A percentile compares a stretch with the other conserved stretches of the same genome.
These are phyloP conservation scores for Antennarius striatus DNA, from an alignment of 2,113 vertebrate species.

Conservation along the genomic window DNA sequence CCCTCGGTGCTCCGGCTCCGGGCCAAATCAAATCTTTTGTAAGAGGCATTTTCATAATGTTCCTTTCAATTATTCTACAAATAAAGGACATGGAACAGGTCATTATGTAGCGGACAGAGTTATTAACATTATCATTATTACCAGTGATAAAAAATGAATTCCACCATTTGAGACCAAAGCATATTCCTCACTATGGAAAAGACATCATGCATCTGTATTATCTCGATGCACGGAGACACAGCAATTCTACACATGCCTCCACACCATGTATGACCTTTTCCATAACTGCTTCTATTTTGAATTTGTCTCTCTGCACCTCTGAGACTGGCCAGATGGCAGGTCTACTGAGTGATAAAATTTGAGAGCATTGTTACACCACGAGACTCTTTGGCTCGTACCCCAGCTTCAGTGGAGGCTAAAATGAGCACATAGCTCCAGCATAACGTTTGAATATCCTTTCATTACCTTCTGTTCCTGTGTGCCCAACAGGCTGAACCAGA, in stretches of 20 bases:
- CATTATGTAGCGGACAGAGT: constrained; percentile 43
- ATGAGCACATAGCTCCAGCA: constrained; percentile 48
- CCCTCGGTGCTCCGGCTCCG: constrained; percentile 40
- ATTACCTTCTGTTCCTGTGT: constrained; percentile 51
- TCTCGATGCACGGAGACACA: constrained; percentile 13
- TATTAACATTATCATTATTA: constrained; percentile 54
- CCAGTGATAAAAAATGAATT: constrained; percentile 37
- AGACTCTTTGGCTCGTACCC: constrained; percentile 56
- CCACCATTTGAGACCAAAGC: constrained; percentile 36
- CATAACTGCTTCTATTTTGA: constrained; percentile 70
- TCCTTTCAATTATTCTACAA: constrained; percentile 58
- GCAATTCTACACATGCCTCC: constrained; percentile 59
- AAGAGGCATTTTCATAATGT: constrained; percentile 54
- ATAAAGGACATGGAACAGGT: constrained; percentile 50
- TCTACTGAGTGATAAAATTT: constrained; percentile 73
- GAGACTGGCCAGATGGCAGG: constrained; percentile 75
- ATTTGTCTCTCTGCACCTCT: constrained; percentile 63
- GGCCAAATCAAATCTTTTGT: constrained; percentile 59
- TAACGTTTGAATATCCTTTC: constrained; percentile 56
- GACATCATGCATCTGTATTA: constrained; percentile 41
- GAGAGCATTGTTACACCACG: constrained; percentile 57
- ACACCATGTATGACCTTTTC: constrained; percentile 70
- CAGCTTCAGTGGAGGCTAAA: constrained; percentile 43
- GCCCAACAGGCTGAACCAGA: constrained; percentile 21
- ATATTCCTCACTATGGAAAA: constrained; percentile 27